These are phyloP conservation scores for Ursus arctos DNA, from an alignment of 2,113 vertebrate genomes.

Conservation along the genomic window DNA sequence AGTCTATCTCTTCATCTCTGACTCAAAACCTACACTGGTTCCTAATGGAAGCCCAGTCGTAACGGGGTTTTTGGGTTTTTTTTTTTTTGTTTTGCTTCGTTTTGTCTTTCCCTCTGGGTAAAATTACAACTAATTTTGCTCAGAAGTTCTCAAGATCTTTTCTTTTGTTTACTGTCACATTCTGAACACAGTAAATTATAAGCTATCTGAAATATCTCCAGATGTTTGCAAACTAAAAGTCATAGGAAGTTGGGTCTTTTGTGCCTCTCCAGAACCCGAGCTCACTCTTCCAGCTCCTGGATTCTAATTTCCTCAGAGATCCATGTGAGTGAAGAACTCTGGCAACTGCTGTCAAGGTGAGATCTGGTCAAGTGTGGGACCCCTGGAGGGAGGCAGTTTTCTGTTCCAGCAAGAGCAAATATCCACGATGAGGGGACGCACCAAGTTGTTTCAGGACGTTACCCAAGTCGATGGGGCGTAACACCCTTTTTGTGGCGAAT, in stretches of 20 bases:
- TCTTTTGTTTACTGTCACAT: not conserved
- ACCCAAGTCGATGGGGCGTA: rapidly evolving
- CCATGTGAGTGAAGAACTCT: not conserved
- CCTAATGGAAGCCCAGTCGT: not conserved
- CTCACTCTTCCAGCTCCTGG: not conserved
- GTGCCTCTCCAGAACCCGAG: not conserved
- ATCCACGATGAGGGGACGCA: rapidly evolving
- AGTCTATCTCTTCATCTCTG: not conserved
- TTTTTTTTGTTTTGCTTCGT: not conserved
- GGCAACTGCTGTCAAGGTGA: rapidly evolving
- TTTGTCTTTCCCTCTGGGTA: not conserved
- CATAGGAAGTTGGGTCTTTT: not conserved
- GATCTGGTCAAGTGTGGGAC: not conserved
- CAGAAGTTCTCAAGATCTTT: not conserved
- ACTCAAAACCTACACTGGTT: not conserved
- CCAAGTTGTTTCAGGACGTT: no score
- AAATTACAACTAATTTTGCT: not conserved
- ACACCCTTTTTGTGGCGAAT: not conserved
- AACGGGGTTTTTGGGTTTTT: not conserved
- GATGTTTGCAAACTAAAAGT: not conserved
- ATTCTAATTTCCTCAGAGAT: not conserved
- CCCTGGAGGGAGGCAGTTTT: not conserved
- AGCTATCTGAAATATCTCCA: not conserved
- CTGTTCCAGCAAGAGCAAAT: not conserved
- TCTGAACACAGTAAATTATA: not conserved